Conservation (phyloP, 2,797 vertebrate genomes). For the Phyllotis vaccarum region DNA sequence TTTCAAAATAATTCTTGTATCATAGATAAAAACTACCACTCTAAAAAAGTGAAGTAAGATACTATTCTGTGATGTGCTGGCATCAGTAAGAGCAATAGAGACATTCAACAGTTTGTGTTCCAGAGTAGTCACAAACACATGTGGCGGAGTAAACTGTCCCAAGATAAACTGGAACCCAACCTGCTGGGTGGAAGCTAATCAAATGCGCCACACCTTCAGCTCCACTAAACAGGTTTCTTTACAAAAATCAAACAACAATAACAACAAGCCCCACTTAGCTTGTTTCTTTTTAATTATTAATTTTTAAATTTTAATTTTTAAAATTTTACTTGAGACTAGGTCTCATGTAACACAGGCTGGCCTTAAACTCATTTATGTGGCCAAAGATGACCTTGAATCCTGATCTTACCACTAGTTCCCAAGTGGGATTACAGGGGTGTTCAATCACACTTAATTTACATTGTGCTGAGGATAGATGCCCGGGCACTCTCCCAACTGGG, state of each 20-base stretch:
- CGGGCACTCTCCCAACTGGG: too few species aligned
- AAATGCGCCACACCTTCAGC: background rate
- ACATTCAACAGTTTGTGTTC: constrained; percentile 8
- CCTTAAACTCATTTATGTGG: background rate
- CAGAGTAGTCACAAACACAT: background rate
- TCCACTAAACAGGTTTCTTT: background rate
- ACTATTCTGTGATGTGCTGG: background rate
- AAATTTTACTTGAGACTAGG: background rate
- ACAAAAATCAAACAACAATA: background rate
- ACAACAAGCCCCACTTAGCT: background rate
- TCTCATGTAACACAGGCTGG: background rate
- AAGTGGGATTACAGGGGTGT: background rate
- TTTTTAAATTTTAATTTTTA: background rate
- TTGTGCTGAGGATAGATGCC: background rate
- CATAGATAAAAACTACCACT: background rate
- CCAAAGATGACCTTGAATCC: background rate
- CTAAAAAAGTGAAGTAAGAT: background rate
- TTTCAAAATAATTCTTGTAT: constrained; percentile 20
- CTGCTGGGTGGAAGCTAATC: background rate
- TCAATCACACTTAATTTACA: background rate
- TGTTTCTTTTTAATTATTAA: background rate
- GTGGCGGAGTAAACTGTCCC: background rate
- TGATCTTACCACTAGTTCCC: background rate
- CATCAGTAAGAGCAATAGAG: background rate
- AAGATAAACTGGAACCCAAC: background rate